Percentiles rank a stretch among this genome's conserved stretches.
These are phyloP conservation scores for Apeltes quadracus DNA, from an alignment of 2,113 vertebrate genomes.

Conservation along the genomic window DNA sequence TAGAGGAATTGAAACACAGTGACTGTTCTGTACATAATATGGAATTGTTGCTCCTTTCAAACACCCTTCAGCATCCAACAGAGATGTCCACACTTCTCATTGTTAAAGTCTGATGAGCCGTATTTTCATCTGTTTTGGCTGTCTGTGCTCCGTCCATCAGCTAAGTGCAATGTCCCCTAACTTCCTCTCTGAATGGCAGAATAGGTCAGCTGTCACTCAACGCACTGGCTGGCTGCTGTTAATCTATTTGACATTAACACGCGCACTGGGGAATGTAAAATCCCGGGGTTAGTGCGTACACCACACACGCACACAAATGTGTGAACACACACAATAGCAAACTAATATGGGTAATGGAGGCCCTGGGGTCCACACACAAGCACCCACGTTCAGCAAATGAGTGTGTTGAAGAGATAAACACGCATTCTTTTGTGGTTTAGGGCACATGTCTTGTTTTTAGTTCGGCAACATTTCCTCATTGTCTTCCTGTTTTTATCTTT, in stretches of 20 bases:
- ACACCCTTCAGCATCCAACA: slow-evolving; percentile 8
- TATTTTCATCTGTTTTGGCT: slow-evolving; percentile 34
- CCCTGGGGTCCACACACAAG: slow-evolving; percentile 37
- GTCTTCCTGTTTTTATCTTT: slow-evolving; percentile 44
- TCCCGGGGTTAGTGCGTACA: slow-evolving; percentile 22
- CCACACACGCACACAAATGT: slow-evolving; percentile 3
- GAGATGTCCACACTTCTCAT: slow-evolving; percentile 3
- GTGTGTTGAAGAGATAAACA: slow-evolving; percentile 23
- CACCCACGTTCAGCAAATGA: slow-evolving; percentile 34
- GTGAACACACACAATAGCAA: not conserved
- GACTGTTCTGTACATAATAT: slow-evolving; percentile 9
- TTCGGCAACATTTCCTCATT: slow-evolving; percentile 20
- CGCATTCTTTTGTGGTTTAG: slow-evolving; percentile 15
- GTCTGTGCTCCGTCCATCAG: slow-evolving; percentile 17
- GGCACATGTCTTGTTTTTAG: slow-evolving; percentile 25
- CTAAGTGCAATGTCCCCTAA: slow-evolving; percentile 40
- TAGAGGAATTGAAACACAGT: slow-evolving; percentile 36
- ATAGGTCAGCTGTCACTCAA: slow-evolving; percentile 77
- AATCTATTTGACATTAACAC: slow-evolving; percentile 75
- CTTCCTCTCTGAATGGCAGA: slow-evolving; percentile 71
- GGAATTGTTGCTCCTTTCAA: slow-evolving; percentile 7
- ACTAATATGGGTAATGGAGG: slow-evolving; percentile 13
- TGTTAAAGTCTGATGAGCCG: slow-evolving; percentile 17
- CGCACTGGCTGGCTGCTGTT: slow-evolving; percentile 46
- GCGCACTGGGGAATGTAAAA: slow-evolving; percentile 48